Percentiles rank a stretch among this genome's conserved stretches.
Evolutionary conservation across 1,140 invertebrate genomes (phyloP).

Genomic region (Microvelia longipes): DNA sequence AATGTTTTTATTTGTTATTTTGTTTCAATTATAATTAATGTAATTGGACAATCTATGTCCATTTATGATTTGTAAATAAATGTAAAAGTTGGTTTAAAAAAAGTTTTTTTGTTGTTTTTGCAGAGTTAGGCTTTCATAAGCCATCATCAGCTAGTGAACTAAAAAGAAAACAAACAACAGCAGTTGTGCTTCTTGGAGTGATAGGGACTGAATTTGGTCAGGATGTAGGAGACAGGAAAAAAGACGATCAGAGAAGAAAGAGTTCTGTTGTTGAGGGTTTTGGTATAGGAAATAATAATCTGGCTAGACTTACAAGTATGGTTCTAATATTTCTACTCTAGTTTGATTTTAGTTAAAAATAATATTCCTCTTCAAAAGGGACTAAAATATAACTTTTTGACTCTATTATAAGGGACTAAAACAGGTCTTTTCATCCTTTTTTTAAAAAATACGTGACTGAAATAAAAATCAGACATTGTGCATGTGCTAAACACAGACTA

Average conservation of each 20-base stretch:
- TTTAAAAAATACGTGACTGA: too few relatives aligned
- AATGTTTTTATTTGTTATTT: too few relatives aligned
- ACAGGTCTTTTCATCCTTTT: too few relatives aligned
- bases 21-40: too few relatives aligned
- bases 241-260: slow-evolving; percentile 41
- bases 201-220: slow-evolving; percentile 97
- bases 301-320: slow-evolving; percentile 75
- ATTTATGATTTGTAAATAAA: too few relatives aligned
- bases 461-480: too few relatives aligned
- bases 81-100: too few relatives aligned
- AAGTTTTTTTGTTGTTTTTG: slow-evolving; percentile 13
- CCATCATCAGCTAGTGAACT: slow-evolving; percentile 72
- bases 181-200: slow-evolving; percentile 89
- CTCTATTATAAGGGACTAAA: too few relatives aligned
- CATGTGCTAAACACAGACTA: too few relatives aligned
- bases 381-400: too few relatives aligned
- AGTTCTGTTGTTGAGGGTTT: slow-evolving; percentile 78
- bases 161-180: slow-evolving; percentile 88
- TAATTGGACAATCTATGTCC: too few relatives aligned
- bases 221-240: slow-evolving; percentile 39
- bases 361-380: background rate
- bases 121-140: slow-evolving; percentile 45
- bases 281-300: slow-evolving; percentile 77
- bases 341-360: background rate
- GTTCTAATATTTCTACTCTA: too few relatives aligned